Evolutionary conservation across 2,113 vertebrate genomes (phyloP).

Genomic region (Tragelaphus scriptus): DNA sequence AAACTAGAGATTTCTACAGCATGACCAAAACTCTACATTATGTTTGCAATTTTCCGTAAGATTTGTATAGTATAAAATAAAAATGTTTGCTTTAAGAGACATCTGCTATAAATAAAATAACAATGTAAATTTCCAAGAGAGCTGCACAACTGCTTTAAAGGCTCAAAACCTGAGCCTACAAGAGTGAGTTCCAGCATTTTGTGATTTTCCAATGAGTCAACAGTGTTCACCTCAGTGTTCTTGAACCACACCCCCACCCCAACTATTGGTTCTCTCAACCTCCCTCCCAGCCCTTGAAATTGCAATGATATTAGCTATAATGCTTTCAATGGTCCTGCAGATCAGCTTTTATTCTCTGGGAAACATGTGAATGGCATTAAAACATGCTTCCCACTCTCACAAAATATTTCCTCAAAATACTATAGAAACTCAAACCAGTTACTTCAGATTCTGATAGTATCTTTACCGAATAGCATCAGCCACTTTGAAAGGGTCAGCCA

Average conservation of each 20-base stretch:
- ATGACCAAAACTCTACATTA: slow-evolving; percentile 62
- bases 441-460: slow-evolving; percentile 53
- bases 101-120: slow-evolving; percentile 82
- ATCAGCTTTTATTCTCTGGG: slow-evolving; percentile 76
- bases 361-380: slow-evolving; percentile 81
- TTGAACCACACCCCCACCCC: slow-evolving; percentile 27
- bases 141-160: slow-evolving; percentile 47
- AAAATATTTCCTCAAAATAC: slow-evolving; percentile 74
- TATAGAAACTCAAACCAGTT: slow-evolving; percentile 71
- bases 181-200: slow-evolving; percentile 60
- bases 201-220: slow-evolving; percentile 71
- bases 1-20: slow-evolving; percentile 68
- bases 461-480: slow-evolving; percentile 49
- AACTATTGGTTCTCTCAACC: slow-evolving; percentile 35
- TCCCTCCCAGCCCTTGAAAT: not conserved
- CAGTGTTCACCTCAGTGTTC: slow-evolving; percentile 61
- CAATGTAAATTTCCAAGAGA: slow-evolving; percentile 76
- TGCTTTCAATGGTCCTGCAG: slow-evolving; percentile 72
- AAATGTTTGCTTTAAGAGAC: slow-evolving; percentile 77
- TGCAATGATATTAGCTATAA: slow-evolving; percentile 77
- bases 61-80: slow-evolving; percentile 74
- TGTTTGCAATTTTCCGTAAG: slow-evolving; percentile 73
- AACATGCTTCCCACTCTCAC: slow-evolving; percentile 66
- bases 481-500: slow-evolving; percentile 64
- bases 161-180: slow-evolving; percentile 59